phyloP scores from a whole-genome alignment of 2,888 invertebrate species.

The Hirtodrosophila duncani region DNA sequence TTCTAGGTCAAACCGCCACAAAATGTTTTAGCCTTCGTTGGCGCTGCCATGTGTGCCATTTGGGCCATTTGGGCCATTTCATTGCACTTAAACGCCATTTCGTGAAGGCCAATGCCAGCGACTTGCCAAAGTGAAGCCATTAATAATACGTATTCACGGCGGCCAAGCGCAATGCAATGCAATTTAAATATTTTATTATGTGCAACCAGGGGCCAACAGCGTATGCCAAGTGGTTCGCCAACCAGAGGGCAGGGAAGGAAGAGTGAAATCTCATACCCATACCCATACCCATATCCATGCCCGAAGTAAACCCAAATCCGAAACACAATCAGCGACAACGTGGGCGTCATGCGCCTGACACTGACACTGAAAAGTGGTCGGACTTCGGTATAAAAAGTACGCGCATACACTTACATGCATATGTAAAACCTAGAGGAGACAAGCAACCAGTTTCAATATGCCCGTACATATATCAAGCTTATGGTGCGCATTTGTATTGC shows the following conservation, averaged over 20 bases:
- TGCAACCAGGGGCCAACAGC: no score
- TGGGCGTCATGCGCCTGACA: conserved; percentile 58
- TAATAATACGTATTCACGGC: conserved; percentile 33
- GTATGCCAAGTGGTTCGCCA: conserved; percentile 6
- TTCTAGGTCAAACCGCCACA: no score
- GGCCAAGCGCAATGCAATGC: conserved; percentile 40
- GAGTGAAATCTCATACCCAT: no score
- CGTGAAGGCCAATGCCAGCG: conserved; percentile 52
- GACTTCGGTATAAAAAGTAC: conserved; percentile 6
- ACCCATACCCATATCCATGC: no score
- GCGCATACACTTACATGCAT: no score
- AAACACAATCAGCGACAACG: no score
- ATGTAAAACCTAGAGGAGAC: conserved; percentile 4
- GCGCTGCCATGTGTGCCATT: no score
- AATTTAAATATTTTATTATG: conserved; percentile 49
- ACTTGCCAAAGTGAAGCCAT: conserved; percentile 24
- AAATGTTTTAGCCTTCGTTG: no score
- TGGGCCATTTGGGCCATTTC: conserved; percentile 26
- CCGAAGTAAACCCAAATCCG: not conserved
- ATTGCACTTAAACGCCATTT: conserved; percentile 25
- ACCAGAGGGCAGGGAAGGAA: conserved; percentile 29
- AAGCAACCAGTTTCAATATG: conserved; percentile 34
- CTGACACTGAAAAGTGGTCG: conserved; percentile 59
- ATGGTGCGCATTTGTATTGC: not conserved
- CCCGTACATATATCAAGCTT: no score